Percentiles rank a stretch among this genome's conserved stretches.
Evolutionary conservation across 2,888 invertebrate species (phyloP).

Genomic region (Blastobasis lacticolella): DNA sequence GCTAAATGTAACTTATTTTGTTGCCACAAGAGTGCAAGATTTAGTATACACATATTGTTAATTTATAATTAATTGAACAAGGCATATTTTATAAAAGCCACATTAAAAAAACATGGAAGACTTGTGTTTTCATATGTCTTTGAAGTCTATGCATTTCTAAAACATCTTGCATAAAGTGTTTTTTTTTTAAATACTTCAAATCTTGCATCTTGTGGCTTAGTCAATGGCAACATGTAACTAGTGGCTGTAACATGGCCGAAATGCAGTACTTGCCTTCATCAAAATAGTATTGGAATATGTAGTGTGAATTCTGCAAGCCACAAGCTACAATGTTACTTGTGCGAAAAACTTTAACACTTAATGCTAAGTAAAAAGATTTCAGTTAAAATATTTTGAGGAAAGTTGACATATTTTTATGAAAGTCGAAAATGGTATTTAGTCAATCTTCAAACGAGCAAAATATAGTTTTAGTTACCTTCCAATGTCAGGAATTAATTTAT

Average conservation of each 20-base stretch:
- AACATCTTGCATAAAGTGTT: background rate
- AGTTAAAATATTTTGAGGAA: background rate
- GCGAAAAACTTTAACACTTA: constrained; percentile 6
- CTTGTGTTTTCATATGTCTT: background rate
- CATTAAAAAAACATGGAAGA: background rate
- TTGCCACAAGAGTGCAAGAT: constrained; percentile 9
- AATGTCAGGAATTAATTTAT: too few species aligned
- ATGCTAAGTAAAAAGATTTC: constrained; percentile 8
- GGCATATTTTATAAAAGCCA: background rate
- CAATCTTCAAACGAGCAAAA: too few species aligned
- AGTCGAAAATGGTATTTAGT: too few species aligned
- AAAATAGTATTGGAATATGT: too few species aligned
- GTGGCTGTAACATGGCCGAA: too few species aligned
- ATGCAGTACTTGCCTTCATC: too few species aligned
- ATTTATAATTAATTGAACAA: background rate
- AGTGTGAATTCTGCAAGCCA: background rate
- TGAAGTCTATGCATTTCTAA: background rate
- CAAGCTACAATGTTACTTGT: constrained; percentile 12
- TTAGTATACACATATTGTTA: background rate
- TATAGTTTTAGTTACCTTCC: too few species aligned
- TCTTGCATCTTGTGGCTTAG: too few species aligned
- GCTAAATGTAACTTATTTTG: constrained; percentile 27
- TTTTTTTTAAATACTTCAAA: background rate
- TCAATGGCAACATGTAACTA: too few species aligned
- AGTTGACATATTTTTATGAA: too few species aligned